phyloP scores from a whole-genome alignment of 1,140 invertebrate genomes.

The Holotrichia oblita region DNA sequence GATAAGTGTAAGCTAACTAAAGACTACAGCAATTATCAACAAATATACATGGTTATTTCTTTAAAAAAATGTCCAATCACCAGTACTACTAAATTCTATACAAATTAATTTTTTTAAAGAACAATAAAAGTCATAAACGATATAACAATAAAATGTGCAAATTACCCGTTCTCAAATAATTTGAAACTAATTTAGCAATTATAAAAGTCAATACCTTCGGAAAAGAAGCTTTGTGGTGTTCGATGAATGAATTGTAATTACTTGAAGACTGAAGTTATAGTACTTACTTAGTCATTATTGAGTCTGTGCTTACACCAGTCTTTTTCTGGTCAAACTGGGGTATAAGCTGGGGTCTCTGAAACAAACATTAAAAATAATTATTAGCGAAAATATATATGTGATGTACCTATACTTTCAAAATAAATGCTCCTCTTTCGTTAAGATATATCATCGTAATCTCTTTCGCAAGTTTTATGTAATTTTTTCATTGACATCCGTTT shows the following conservation, averaged over 20 bases:
- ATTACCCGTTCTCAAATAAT: constrained; percentile 21
- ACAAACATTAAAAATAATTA: too few species aligned
- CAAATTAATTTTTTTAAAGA: not conserved
- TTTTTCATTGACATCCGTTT: too few species aligned
- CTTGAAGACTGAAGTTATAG: constrained; percentile 49
- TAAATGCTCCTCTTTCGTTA: too few species aligned
- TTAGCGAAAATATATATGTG: too few species aligned
- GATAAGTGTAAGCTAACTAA: constrained; percentile 23
- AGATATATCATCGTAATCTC: too few species aligned
- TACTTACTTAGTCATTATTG: constrained; percentile 61
- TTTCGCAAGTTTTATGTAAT: too few species aligned
- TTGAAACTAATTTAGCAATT: constrained; percentile 21
- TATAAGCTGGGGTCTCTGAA: constrained; percentile 58
- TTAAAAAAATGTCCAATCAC: constrained; percentile 50
- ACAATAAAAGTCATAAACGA: not conserved
- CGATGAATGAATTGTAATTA: constrained; percentile 55
- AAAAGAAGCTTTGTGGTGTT: constrained; percentile 58
- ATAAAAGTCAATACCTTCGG: constrained; percentile 50
- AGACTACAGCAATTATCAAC: constrained; percentile 44
- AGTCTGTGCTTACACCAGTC: constrained; percentile 58
- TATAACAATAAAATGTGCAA: constrained; percentile 37
- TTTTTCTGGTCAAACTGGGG: constrained; percentile 59
- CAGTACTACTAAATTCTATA: constrained; percentile 46
- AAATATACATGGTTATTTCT: constrained; percentile 58
- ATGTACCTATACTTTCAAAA: too few species aligned